Evolutionary conservation across 2,888 invertebrate species (phyloP), one percentile per base, ranked within the genome.

Genomic region (Melanchra persicariae): DNA sequence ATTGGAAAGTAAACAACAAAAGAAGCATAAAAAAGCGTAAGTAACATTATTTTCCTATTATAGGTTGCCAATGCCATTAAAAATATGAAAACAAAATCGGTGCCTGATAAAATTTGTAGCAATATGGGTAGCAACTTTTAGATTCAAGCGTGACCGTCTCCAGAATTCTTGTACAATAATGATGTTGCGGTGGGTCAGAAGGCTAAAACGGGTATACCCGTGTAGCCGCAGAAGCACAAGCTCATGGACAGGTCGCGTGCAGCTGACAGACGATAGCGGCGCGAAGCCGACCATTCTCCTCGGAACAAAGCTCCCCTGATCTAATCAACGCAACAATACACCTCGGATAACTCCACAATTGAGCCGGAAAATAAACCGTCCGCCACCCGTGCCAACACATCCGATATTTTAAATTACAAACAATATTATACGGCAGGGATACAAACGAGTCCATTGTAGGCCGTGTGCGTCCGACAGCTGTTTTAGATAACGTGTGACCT

Each of bases 271-370:
- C 90, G 90, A 89, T 89, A 90, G 90, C 90, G 85, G 87, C 86
- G 90, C 88, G 90, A 89, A 88, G 87, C 88, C 87, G 86, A 83
- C 91, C 88, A 91, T 93, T 94, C 92, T 92, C 88, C 84, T 82
- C 89, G 87, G 91, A 94, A 95, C 94, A 95, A 94, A 93, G 93
- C 93, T 87, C 77, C 89, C 88, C 93, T 93, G 94, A 95, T 94
- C 94, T 95, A 95, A 95, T 95, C 95, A 95, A 94, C 92, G 91
- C 92, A 93, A 95, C 95, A 95, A 94, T 94, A 94, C 91, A 93
- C 92, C 91, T 91, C 91, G 92, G 90, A 91, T 92, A 91, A 90
- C 90, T 91, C 88, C 88, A 90, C 92, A 92, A 91, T 92, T 91
- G 90, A 91, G 91, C 91, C 88, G 90, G 92, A 90, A 92, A 93